Evolutionary conservation across 1,140 invertebrate species (phyloP), one percentile per base, ranked within the genome.

Genomic region (Thalassaphorura encarpata): DNA sequence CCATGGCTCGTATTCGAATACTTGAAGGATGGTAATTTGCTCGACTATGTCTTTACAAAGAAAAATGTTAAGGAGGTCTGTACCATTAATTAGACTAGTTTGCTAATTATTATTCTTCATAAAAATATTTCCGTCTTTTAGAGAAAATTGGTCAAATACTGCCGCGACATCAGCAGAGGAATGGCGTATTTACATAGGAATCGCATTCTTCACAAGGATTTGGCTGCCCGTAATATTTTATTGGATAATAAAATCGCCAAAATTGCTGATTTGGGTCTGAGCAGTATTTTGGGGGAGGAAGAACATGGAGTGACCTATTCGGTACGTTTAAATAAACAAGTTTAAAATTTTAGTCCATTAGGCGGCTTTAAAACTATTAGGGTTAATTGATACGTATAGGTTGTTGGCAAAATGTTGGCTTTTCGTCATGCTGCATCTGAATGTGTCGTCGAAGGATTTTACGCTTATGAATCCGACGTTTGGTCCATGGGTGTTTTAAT

Each of bases 1-100:
- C 58, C 58, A 6, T 60, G 58, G 58, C n/a, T 60, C 2, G 53
- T 60, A 11, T 55, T 54, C 45, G 58, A 60, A 40, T 60, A 43
- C 39, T 51, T 60, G 58, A 55, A 52, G 23, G 58, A 52, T 40
- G 58, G 58, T 19, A 60, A 54, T 47, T 47, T 60, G 41, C 24
- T 55, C 2, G 52, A 54, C 19, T 55, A 21, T 23, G 45, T 59
- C 1, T 26, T 31, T 8, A 48, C 13, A 19, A 59, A 54, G 15
- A 42, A 46, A 15, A 26, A 26, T 27, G 19, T 55, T 13, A 60
- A 60, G 33, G 58, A 55, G 47, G 58, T 60, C 28, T 3, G 28
- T 49, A 8, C 21, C 41, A 27, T 40, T 2, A 43, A 53, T 18
- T 40, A 11, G 15, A 40, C 16, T 53, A 43, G 3, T 33, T 46